Conservation (phyloP, 2,797 vertebrate genomes). For the Kryptolebias ocellatus region DNA sequence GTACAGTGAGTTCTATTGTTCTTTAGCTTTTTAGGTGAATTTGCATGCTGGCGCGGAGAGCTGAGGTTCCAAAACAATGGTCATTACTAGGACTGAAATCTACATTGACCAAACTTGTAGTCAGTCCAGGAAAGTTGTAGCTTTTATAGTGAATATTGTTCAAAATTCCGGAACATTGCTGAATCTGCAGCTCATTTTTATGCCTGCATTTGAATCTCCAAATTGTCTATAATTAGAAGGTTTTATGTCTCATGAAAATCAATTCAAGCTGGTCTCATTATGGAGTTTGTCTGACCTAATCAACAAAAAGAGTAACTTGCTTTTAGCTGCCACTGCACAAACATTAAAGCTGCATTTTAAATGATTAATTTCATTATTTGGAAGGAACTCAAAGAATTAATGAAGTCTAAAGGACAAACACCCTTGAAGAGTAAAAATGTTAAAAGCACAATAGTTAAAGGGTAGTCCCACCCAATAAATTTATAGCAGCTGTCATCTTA, state of each 20-base stretch:
- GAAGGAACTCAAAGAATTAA: constrained; percentile 13
- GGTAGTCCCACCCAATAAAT: background rate
- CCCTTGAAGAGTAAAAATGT: constrained; percentile 23
- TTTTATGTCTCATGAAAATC: constrained; percentile 32
- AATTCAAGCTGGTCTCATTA: constrained; percentile 16
- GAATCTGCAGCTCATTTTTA: constrained; percentile 20
- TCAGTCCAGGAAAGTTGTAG: constrained; percentile 2
- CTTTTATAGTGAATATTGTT: constrained; percentile 5
- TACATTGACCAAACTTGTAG: constrained; percentile 13
- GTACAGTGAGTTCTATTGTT: constrained; percentile 53
- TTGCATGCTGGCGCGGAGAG: constrained; percentile 18
- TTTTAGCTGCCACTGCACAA: background rate
- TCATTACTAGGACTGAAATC: constrained; percentile 29
- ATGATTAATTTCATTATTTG: constrained; percentile 37
- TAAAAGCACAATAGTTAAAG: background rate
- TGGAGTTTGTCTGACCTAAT: constrained; percentile 24
- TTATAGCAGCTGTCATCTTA: background rate
- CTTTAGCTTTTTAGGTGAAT: constrained; percentile 23
- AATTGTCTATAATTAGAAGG: constrained; percentile 19
- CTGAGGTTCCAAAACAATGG: constrained; percentile 39
- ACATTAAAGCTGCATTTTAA: constrained; percentile 17
- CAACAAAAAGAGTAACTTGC: constrained; percentile 18
- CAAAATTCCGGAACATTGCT: constrained; percentile 16
- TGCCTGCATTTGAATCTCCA: constrained; percentile 23
- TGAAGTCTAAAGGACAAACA: constrained; percentile 12